Percentiles rank a stretch among this genome's conserved stretches.
These are phyloP conservation scores for Hippocampus comes DNA, from an alignment of 2,113 vertebrate species.

Conservation along the genomic window DNA sequence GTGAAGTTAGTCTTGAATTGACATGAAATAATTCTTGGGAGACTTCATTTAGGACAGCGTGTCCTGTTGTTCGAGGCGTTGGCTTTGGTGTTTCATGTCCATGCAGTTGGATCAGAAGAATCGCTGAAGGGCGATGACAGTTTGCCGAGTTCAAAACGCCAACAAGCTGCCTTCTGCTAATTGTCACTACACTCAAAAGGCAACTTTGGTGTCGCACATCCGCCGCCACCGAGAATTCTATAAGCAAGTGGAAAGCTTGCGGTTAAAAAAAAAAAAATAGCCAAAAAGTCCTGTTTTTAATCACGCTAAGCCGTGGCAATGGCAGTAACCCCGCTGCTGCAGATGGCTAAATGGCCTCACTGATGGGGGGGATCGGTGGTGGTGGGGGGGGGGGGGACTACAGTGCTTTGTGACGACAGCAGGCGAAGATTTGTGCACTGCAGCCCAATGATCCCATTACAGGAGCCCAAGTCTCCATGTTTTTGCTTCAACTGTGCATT, in stretches of 20 bases:
- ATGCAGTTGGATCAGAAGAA: neutral
- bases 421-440: neutral
- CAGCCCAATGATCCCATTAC: neutral
- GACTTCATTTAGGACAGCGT: neutral
- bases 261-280: slow-evolving; percentile 2
- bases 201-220: slow-evolving; percentile 25
- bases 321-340: neutral
- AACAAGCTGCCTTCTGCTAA: neutral
- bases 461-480: neutral
- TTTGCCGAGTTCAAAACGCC: neutral
- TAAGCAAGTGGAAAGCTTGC: slow-evolving; percentile 26
- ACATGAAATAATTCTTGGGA: neutral
- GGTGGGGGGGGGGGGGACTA: too few relatives aligned
- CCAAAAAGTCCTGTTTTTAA: slow-evolving; percentile 5
- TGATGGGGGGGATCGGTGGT: too few relatives aligned
- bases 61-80: neutral
- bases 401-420: neutral
- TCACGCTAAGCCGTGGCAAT: slow-evolving; percentile 1
- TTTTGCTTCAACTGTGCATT: slow-evolving; percentile 15
- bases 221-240: slow-evolving; percentile 13
- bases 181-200: slow-evolving; percentile 23
- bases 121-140: neutral
- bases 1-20: neutral
- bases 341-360: neutral
- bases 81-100: neutral